A percentile compares a stretch with the other conserved stretches of the same genome.
These are phyloP conservation scores for Catharus ustulatus DNA, from an alignment of 2,797 vertebrate species.

Conservation along the genomic window DNA sequence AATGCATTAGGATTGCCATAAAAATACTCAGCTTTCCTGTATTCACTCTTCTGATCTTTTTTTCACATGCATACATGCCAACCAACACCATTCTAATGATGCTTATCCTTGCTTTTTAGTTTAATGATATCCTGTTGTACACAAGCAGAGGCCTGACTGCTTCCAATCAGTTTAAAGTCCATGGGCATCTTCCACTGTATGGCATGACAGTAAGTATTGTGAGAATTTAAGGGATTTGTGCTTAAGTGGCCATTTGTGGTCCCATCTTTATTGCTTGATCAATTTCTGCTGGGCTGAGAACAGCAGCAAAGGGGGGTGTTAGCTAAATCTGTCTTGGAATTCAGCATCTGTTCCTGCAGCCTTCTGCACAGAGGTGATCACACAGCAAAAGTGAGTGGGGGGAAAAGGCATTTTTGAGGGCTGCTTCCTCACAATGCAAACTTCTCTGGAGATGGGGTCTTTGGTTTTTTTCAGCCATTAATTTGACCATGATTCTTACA, in stretches of 20 bases:
- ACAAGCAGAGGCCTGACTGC: conserved; percentile 93
- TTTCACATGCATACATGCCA: fast-evolving
- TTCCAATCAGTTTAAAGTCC: conserved; percentile 96
- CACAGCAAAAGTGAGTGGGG: fast-evolving
- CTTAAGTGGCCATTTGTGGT: neutral
- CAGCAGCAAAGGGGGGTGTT: neutral
- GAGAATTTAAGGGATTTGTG: neutral
- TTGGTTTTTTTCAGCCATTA: neutral
- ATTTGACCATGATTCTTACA: neutral
- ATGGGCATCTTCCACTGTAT: conserved; percentile 89
- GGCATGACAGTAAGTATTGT: conserved; percentile 91
- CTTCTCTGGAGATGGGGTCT: neutral
- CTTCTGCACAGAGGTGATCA: neutral
- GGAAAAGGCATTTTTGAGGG: neutral
- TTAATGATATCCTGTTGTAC: conserved; percentile 92
- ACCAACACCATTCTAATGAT: neutral
- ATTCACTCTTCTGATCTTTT: neutral
- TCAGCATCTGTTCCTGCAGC: neutral
- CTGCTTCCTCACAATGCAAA: neutral
- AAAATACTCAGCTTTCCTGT: neutral
- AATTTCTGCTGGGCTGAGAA: neutral
- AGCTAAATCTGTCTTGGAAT: neutral
- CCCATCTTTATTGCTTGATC: neutral
- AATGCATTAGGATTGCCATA: neutral
- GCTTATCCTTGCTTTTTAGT: conserved; percentile 76